Base-by-base conservation (phyloP, 1,140 invertebrate species). In the Microplitis mediator region DNA sequence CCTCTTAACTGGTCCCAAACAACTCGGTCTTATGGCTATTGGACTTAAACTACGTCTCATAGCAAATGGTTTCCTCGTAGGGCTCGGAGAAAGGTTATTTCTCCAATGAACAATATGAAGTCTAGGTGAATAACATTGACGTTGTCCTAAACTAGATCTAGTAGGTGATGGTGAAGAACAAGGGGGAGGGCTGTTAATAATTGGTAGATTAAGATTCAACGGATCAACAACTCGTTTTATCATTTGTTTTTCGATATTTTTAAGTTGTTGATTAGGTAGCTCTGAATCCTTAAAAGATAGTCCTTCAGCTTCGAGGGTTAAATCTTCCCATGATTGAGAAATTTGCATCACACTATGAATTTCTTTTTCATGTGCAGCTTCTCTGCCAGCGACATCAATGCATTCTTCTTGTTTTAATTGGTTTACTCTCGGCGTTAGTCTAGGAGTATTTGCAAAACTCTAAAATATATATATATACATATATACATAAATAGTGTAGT, bases 351-450 rank as follows among this genome's bases (percentile, higher is more conserved):
- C 92, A 79, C 92, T 92, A 81, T 95, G 93, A 65, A 95, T 90
- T 87, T 96, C 94, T 60, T 93, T 90, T 88, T 97, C 95, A 85
- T 96, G 95, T n/a, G 94, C 94, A 54, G 93, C 92, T 87, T 97
- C 95, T 63, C 95, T 88, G 78, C 94, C 93, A 77, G 89, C 90
- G 3, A 93, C 89, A 82, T 96, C 95, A 32, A 94, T 91, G 80
- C 93, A 95, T 87, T 97, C 95, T 88, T 97, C 95, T 75, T 94
- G 92, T 66, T 95, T 90, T 52, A 97, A 86, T 87, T 96, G 95
- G 82, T 92, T 94, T 3, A 97, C 93, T 76, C 95, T 85, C 58
- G 93, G 93, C 66, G 94, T 93, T 60, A 95, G 83, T 77, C 94
- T 91, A 54, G 93, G 90, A 77, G 88, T 87, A 80, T 87, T 88